Evolutionary conservation across 1,140 invertebrate species (phyloP), one percentile per base, ranked within the genome.

Genomic region (Hirudo medicinalis): DNA sequence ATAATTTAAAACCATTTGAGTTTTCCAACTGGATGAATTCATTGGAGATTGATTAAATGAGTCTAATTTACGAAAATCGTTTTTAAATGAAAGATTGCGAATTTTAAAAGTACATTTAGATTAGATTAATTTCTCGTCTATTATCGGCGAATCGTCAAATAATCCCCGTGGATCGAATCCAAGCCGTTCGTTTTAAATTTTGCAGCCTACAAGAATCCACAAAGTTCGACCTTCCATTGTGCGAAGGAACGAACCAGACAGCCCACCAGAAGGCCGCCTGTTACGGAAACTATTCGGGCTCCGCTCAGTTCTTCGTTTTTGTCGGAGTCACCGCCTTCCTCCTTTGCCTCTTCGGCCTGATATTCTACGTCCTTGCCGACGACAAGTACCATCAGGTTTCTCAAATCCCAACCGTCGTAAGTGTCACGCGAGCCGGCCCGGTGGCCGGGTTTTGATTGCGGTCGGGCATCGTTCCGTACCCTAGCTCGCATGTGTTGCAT

Each of bases 221-320:
- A 13, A 22, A 32, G 67, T 69, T 69, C 19, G 25, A 69, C 8
- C 67, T 40, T 25, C 67, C 67, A 17, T n/a, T 71, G 20, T 71
- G 70, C 53, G 11, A 55, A 8, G 53, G 32, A 11, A 19, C 70
- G 40, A 32, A 29, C 19, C 22, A 63, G 15, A 63, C 22, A 6
- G 19, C 9, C 11, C 3, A 11, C 11, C 4, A 22, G 57, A 13
- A 22, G 4, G 57, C 11, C 8, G 9, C 22, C 29, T 63, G 57
- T 11, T 74, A 68, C 49, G 57, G 73, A 17, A 27, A 74, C 72
- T 76, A 72, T 63, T 22, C 84, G 63, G 84, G 86, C 22, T 84
- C 87, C 79, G 83, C 87, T 0, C 82, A 86, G 78, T 89, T 88
- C 81, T 89, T 86, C 80, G 88, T 89, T 20, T 86, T 87, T 53